These are phyloP conservation scores for Lottia scabra DNA, from an alignment of 2,888 invertebrate species.

Conservation along the genomic window DNA sequence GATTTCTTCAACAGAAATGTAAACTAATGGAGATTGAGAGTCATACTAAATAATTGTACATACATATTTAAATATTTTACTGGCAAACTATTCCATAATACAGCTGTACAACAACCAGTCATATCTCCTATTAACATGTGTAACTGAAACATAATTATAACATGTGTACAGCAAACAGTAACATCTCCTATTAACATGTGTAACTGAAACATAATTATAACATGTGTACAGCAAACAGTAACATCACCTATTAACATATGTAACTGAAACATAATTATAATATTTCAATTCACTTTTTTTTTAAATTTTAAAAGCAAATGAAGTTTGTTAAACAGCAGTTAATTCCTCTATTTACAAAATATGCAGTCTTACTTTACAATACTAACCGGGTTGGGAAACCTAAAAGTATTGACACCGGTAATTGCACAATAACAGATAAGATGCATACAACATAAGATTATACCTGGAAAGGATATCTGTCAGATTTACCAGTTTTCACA, in stretches of 20 bases:
- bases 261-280: slow-evolving; percentile 32
- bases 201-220: slow-evolving; percentile 36
- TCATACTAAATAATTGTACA: neutral
- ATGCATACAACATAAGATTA: neutral
- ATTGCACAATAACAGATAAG: too few species aligned
- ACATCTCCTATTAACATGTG: slow-evolving; percentile 44
- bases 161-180: too few species aligned
- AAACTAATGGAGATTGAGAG: too few species aligned
- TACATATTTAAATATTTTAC: slow-evolving; percentile 40
- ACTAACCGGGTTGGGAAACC: too few species aligned
- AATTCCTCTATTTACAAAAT: too few species aligned
- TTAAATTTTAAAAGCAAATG: too few species aligned
- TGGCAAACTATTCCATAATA: slow-evolving; percentile 49
- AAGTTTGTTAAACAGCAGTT: too few species aligned
- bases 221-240: slow-evolving; percentile 45
- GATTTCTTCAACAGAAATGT: too few species aligned
- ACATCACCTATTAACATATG: slow-evolving; percentile 44
- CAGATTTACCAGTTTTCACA: slow-evolving; percentile 40
- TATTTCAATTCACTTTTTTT: too few species aligned
- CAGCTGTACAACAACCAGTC: slow-evolving; percentile 45
- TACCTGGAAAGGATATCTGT: slow-evolving; percentile 55
- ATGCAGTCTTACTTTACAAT: too few species aligned
- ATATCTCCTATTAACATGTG: slow-evolving; percentile 45
- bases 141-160: slow-evolving; percentile 32
- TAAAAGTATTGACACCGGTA: too few species aligned